A percentile compares a stretch with the other conserved stretches of the same genome.
Evolutionary conservation across 2,888 invertebrate genomes (phyloP).

Genomic region (Papilio gigon): DNA sequence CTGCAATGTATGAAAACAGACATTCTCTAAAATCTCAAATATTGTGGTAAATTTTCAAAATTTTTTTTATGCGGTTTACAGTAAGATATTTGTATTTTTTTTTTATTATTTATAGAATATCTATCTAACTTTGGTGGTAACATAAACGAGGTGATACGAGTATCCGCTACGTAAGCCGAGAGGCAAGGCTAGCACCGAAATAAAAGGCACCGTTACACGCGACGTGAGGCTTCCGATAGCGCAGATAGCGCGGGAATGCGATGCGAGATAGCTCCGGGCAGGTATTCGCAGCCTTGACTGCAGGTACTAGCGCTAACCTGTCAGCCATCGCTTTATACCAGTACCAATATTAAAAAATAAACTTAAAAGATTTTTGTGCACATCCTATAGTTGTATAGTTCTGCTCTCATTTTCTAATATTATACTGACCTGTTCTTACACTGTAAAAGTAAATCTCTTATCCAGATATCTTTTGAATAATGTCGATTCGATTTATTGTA

Average conservation of each 20-base stretch:
- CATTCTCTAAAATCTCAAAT: constrained; percentile 51
- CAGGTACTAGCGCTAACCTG: constrained; percentile 44
- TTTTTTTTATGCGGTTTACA: too few species aligned
- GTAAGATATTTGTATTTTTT: background rate
- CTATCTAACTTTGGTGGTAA: background rate
- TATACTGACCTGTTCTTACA: background rate
- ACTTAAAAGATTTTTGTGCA: background rate
- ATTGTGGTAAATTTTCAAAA: constrained; percentile 42
- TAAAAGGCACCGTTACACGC: constrained; percentile 48
- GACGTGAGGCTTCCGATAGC: constrained; percentile 61
- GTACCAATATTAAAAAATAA: background rate
- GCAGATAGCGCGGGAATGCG: constrained; percentile 75
- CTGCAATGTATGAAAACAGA: constrained; percentile 57
- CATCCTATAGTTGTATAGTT: background rate
- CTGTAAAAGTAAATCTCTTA: too few species aligned
- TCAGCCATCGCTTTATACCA: constrained; percentile 39
- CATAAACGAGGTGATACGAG: background rate
- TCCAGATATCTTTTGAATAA: too few species aligned
- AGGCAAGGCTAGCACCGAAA: constrained; percentile 60
- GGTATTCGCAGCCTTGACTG: constrained; percentile 56
- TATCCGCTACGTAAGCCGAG: constrained; percentile 53
- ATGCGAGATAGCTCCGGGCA: constrained; percentile 66
- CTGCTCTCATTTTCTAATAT: background rate
- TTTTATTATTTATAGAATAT: too few species aligned
- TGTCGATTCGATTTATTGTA: too few species aligned